Conservation (phyloP, 2,113 vertebrate genomes). For the Ciconia boyciana region DNA sequence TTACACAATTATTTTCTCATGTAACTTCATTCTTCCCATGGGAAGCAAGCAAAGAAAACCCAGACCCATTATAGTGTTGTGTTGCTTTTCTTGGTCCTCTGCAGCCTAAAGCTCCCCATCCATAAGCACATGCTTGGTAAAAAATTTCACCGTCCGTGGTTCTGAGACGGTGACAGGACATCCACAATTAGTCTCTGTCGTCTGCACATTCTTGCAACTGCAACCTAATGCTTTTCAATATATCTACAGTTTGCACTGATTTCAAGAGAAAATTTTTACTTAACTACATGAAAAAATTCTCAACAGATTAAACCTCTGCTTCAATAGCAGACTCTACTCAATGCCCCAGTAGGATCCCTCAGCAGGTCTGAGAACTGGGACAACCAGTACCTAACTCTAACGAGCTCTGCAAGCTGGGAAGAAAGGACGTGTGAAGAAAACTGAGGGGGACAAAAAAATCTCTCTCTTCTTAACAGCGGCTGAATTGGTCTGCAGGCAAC, state of each 20-base stretch:
- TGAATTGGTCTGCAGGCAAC: neutral
- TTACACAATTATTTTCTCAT: neutral
- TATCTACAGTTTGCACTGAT: neutral
- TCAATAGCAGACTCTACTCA: neutral
- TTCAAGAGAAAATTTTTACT: neutral
- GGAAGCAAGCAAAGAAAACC: neutral
- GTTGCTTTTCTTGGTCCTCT: neutral
- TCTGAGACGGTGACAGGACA: neutral
- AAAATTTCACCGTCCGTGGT: neutral
- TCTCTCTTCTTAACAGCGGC: neutral
- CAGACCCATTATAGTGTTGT: fast-evolving
- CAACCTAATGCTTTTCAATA: neutral
- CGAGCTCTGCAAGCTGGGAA: neutral
- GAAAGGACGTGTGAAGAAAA: neutral
- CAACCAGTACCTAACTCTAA: neutral
- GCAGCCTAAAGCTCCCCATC: neutral
- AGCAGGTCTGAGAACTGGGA: neutral
- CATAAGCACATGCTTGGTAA: neutral
- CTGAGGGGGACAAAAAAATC: neutral
- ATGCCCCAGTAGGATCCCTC: neutral
- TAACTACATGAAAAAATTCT: neutral
- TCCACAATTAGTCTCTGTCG: neutral
- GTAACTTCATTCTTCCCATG: neutral
- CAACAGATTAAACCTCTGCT: neutral
- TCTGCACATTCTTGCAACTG: neutral